Evolutionary conservation across 2,888 invertebrate species (phyloP).

Genomic region (Aleiodes leptofemur): DNA sequence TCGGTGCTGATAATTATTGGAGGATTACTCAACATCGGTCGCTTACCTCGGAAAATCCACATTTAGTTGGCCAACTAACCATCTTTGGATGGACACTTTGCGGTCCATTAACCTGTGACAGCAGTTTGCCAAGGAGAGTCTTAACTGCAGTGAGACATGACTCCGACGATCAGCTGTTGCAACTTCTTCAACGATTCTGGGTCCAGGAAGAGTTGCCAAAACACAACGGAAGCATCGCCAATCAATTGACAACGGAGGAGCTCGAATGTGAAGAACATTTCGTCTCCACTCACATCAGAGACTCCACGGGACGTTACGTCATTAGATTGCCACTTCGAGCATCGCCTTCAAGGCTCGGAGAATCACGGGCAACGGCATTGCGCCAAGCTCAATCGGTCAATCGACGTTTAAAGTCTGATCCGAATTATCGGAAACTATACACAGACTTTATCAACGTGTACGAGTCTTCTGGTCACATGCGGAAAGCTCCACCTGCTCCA

Average conservation of each 20-base stretch:
- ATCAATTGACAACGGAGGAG: neutral
- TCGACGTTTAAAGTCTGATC: neutral
- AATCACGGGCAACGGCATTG: neutral
- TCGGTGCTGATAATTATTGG: slow-evolving; percentile 4
- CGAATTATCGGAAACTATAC: neutral
- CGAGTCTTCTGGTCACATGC: neutral
- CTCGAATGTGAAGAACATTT: slow-evolving; percentile 17
- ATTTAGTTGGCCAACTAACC: slow-evolving; percentile 11
- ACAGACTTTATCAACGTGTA: slow-evolving; percentile 27
- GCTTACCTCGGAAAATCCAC: neutral
- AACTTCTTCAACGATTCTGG: slow-evolving; percentile 16
- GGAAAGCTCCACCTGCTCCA: neutral
- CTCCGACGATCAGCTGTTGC: slow-evolving; percentile 20
- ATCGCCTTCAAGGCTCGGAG: neutral
- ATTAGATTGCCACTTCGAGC: slow-evolving; percentile 1
- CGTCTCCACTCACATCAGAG: slow-evolving; percentile 8
- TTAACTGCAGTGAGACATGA: neutral
- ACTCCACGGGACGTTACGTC: slow-evolving; percentile 17
- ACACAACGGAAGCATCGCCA: slow-evolving; percentile 11
- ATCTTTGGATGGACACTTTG: no score
- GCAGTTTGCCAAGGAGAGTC: no score
- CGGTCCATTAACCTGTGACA: no score
- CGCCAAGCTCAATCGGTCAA: neutral
- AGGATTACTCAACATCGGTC: slow-evolving; percentile 4
- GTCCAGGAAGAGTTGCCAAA: slow-evolving; percentile 22